Evolutionary conservation across 2,113 vertebrate genomes (phyloP), one percentile per base, ranked within the genome.

Genomic region (Barbus barbus): DNA sequence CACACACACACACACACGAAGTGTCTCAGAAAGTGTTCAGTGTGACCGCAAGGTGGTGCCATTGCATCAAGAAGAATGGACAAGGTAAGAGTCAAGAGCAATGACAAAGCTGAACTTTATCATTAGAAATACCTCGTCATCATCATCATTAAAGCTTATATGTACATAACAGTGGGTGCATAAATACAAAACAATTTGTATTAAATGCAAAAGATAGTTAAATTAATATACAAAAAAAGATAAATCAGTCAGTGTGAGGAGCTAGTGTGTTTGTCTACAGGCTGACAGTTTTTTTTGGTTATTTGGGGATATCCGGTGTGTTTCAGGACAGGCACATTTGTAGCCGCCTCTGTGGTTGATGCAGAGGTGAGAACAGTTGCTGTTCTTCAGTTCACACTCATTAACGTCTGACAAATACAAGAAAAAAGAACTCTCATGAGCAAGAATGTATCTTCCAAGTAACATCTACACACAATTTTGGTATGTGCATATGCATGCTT

Each of bases 361-460:
- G 84, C 93, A 94, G 73, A 85, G 56, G 77, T 93, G 92, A 18
- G 93, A 92, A 78, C 92, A 94, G 2, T 91, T 91, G 18, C 91
- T 91, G 2, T 94, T 93, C 41, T 83, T 90, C 36, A 14, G 79
- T 18, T 24, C 73, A 81, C 93, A 93, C 81, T 94, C 93, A 18
- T 94, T 88, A 3, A 92, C 83, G 82, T 94, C 93, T 93, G 81
- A 28, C 74, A 36, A 38, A 85, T 48, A 77, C 14, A 44, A 78
- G 28, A 63, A 71, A 24, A 22, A 41, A 53, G 0, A 22, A 41
- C 26, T 46, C 31, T 38, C 16, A 36, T 58, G 16, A 51, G 28
- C 12, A 4, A 63, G n/a, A 11, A 67, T 9, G n/a, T 12, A 60
- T 6, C 12, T 22, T 24, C 53, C 2, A 11, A 14, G 5, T 31